Base-by-base conservation (phyloP, 2,113 vertebrate genomes). In the Urocynchramus pylzowi region DNA sequence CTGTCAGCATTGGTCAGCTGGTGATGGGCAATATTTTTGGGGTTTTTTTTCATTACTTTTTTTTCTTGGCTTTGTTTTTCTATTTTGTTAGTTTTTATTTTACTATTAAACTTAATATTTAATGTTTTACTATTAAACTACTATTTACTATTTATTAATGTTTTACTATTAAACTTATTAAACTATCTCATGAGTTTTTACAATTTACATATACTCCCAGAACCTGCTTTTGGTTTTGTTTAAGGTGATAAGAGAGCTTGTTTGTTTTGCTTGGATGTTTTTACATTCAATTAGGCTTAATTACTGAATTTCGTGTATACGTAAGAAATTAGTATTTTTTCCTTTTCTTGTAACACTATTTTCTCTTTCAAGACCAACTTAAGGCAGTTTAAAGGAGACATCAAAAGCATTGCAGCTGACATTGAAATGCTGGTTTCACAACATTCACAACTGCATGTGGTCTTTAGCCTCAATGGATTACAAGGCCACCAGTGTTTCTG, bases 351-450 rank as follows among this genome's bases (percentile, higher is more conserved):
- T 13, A 84, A 78, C 24, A 16, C 7, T 11, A 1, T 93, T 95
- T 92, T 70, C 35, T 89, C 42, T 93, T 81, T 93, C 45, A 95
- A 95, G 45, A 70, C 20, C 54, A 81, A 21, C 28, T 76, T 67
- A 13, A 65, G 22, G 20, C 37, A 53, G 4, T 80, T 90, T 80
- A 69, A 81, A 84, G 56, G 30, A 84, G 27, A 84, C 33, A 71
- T 78, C 35, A 92, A 84, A 93, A 87, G 44, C 45, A 47, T 6
- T 21, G 24, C 33, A 87, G 50, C 45, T 71, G 60, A 41, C 5
- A 6, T 37, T 70, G 63, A 93, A 92, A 73, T 53, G 35, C 56
- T 12, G 9, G 23, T 52, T 93, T 92, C 45, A 74, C 20, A 41
- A 56, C 39, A 44, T 87, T 93, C 59, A 65, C 41, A 89, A 30